Percentiles rank a stretch among this genome's conserved stretches.
Evolutionary conservation across 2,797 vertebrate genomes (phyloP).

Genomic region (Urosaurus nigricauda): DNA sequence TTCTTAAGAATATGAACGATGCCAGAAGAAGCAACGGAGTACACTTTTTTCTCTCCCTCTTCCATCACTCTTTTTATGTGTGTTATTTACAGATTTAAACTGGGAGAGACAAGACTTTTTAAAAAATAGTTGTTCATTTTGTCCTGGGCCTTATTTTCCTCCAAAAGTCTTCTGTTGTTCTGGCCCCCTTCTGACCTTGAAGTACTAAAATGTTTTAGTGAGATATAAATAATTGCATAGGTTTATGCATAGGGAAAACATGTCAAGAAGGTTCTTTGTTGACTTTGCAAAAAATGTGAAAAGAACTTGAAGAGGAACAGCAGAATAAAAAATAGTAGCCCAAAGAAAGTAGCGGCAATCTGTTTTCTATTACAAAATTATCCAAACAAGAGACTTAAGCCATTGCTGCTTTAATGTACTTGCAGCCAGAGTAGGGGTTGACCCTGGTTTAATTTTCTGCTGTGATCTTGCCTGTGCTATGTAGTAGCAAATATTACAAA

Average conservation of each 20-base stretch:
- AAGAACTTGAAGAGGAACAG: slow-evolving; percentile 69
- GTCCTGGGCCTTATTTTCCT: neutral
- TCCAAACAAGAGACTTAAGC: slow-evolving; percentile 64
- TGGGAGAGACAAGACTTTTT: neutral
- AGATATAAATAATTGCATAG: slow-evolving; percentile 33
- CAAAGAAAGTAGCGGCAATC: slow-evolving; percentile 69
- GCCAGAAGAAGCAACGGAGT: slow-evolving; percentile 72
- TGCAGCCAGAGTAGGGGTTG: slow-evolving; percentile 31
- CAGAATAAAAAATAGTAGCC: slow-evolving; percentile 78
- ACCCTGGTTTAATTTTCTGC: slow-evolving; percentile 51
- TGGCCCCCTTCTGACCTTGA: neutral
- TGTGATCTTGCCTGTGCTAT: neutral
- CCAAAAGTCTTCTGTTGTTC: neutral
- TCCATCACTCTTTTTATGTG: slow-evolving; percentile 54
- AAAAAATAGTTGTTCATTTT: neutral
- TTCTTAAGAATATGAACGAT: slow-evolving; percentile 77
- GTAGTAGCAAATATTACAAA: slow-evolving; percentile 1
- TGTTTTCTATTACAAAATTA: slow-evolving; percentile 74
- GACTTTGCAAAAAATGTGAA: slow-evolving; percentile 73
- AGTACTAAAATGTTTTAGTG: slow-evolving; percentile 56
- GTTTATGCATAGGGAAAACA: slow-evolving; percentile 60
- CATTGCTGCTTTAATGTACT: slow-evolving; percentile 54
- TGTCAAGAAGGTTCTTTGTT: slow-evolving; percentile 54
- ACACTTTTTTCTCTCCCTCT: slow-evolving; percentile 57
- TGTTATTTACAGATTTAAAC: slow-evolving; percentile 3